Conservation (phyloP, 2,888 invertebrate species). For the Drosophila aldrichi region DNA sequence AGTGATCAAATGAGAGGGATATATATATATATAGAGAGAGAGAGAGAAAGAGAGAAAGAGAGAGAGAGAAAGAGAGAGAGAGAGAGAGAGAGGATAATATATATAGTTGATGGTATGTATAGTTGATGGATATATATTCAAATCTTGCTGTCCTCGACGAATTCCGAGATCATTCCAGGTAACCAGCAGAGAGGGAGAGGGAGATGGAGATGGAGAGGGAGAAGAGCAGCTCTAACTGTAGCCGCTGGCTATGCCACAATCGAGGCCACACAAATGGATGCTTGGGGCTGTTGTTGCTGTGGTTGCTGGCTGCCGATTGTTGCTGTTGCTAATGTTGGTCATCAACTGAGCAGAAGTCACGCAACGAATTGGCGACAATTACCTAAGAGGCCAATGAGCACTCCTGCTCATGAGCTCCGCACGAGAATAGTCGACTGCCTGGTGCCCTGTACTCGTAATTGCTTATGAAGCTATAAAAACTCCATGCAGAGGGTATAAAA, state of each 20-base stretch:
- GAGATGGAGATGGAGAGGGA: too few relatives aligned
- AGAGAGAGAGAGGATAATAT: too few relatives aligned
- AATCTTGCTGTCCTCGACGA: background rate
- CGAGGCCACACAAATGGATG: constrained; percentile 33
- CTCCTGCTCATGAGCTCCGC: constrained; percentile 16
- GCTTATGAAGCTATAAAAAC: too few relatives aligned
- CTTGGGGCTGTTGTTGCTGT: background rate
- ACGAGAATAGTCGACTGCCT: background rate
- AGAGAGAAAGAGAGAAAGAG: background rate
- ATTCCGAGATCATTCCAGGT: background rate
- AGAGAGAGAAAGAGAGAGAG: too few relatives aligned
- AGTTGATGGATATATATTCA: too few relatives aligned
- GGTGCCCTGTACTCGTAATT: background rate
- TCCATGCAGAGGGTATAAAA: background rate
- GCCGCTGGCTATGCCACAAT: background rate
- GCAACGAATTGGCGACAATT: constrained; percentile 62
- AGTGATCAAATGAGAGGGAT: background rate
- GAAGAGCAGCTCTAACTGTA: background rate
- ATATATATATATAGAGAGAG: background rate
- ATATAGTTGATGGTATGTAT: too few relatives aligned
- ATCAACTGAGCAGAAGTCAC: constrained; percentile 50
- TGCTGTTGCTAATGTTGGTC: constrained; percentile 18
- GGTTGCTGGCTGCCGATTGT: background rate
- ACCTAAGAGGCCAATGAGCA: constrained; percentile 49
- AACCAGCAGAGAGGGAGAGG: background rate